Evolutionary conservation across 2,888 invertebrate species (phyloP).

Genomic region (Byasa hedistus): DNA sequence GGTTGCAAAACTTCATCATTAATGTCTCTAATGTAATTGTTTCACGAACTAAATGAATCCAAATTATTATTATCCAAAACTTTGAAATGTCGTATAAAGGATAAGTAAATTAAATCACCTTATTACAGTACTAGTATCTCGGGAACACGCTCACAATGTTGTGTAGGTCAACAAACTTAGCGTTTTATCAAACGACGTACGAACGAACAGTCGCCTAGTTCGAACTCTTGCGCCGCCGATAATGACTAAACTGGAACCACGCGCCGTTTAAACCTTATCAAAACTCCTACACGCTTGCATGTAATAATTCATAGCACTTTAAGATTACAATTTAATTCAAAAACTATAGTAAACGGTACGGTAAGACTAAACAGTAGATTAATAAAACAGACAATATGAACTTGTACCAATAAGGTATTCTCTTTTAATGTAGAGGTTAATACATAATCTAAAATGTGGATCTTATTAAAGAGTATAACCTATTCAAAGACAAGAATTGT

Average conservation of each 20-base stretch:
- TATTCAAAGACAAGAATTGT: too few relatives aligned
- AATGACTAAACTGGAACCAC: slow-evolving; percentile 52
- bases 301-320: slow-evolving; percentile 8
- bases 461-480: too few relatives aligned
- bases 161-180: slow-evolving; percentile 55
- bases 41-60: background rate
- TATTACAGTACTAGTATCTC: slow-evolving; percentile 17
- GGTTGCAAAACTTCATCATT: background rate
- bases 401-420: too few relatives aligned
- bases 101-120: background rate
- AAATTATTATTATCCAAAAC: too few relatives aligned
- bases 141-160: slow-evolving; percentile 26
- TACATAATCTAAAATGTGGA: too few relatives aligned
- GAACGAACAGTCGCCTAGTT: slow-evolving; percentile 40
- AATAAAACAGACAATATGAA: too few relatives aligned
- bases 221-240: slow-evolving; percentile 36
- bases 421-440: too few relatives aligned
- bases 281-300: slow-evolving; percentile 58
- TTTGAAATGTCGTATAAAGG: background rate
- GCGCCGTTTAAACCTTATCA: slow-evolving; percentile 56
- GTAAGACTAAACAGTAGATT: too few relatives aligned
- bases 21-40: background rate
- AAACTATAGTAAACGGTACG: too few relatives aligned
- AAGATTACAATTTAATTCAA: background rate
- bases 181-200: slow-evolving; percentile 56